Conservation (phyloP, 2,888 invertebrate genomes). For the Pseudeuparius sepicola region DNA sequence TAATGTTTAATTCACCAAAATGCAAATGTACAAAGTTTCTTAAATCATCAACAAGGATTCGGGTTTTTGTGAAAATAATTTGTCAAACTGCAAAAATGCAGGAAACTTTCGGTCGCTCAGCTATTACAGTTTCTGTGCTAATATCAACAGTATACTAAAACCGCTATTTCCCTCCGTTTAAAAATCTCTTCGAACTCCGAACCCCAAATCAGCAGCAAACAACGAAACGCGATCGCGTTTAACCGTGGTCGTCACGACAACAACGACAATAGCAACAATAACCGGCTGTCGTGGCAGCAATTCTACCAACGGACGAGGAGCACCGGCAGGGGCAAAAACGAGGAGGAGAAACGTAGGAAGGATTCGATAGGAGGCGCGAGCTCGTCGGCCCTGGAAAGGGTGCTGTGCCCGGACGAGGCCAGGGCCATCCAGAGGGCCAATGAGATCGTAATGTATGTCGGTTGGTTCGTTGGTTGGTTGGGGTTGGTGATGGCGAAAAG, state of each 20-base stretch:
- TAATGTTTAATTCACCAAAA: no score
- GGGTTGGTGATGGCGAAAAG: conserved; percentile 8
- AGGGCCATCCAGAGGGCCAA: conserved; percentile 77
- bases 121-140: no score
- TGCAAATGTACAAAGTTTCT: no score
- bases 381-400: conserved; percentile 47
- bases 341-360: conserved; percentile 40
- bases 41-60: no score
- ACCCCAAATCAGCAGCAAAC: conserved; percentile 39
- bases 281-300: conserved; percentile 50
- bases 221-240: conserved; percentile 36
- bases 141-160: no score
- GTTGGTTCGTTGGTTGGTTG: conserved; percentile 5
- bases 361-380: conserved; percentile 33
- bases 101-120: no score
- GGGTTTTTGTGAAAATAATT: no score
- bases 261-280: conserved; percentile 43
- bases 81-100: no score
- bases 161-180: no score
- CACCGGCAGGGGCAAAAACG: conserved; percentile 28
- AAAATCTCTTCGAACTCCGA: no score
- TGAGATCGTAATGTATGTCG: conserved; percentile 78
- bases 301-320: conserved; percentile 36
- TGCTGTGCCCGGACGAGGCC: conserved; percentile 60
- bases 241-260: conserved; percentile 35